Conservation (phyloP, 1,140 invertebrate genomes). For the Scaptomyza hsui region DNA sequence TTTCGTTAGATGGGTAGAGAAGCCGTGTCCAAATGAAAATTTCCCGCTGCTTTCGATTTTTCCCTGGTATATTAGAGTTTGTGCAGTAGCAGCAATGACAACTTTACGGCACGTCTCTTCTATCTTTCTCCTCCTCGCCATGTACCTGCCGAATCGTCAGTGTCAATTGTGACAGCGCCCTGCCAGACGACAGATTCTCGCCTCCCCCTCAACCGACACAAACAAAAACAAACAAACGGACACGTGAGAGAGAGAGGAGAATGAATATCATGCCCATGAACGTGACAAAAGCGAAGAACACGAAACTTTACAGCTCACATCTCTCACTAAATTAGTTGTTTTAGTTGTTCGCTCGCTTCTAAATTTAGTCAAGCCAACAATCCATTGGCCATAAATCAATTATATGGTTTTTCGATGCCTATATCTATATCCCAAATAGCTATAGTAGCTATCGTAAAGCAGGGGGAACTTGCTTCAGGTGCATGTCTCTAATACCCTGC, state of each 20-base stretch:
- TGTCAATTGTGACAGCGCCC: slow-evolving; percentile 77
- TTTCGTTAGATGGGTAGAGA: slow-evolving; percentile 53
- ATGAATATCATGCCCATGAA: slow-evolving; percentile 67
- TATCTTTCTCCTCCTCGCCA: slow-evolving; percentile 24
- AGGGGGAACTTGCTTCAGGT: slow-evolving; percentile 54
- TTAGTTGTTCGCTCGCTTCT: slow-evolving; percentile 58
- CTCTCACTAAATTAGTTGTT: slow-evolving; percentile 78
- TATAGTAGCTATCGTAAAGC: neutral
- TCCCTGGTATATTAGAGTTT: slow-evolving; percentile 6
- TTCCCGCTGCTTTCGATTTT: slow-evolving; percentile 18
- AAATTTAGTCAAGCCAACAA: slow-evolving; percentile 68
- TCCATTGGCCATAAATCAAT: slow-evolving; percentile 82
- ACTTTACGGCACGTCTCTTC: slow-evolving; percentile 71
- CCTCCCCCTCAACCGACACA: slow-evolving; percentile 1
- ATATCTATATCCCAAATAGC: slow-evolving; percentile 41
- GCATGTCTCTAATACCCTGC: slow-evolving; percentile 35
- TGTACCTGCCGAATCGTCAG: slow-evolving; percentile 80
- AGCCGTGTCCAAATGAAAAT: slow-evolving; percentile 7
- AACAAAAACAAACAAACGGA: slow-evolving; percentile 75
- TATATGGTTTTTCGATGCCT: slow-evolving; percentile 57
- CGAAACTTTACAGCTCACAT: slow-evolving; percentile 35
- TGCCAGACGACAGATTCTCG: slow-evolving; percentile 50
- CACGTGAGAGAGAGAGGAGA: slow-evolving; percentile 32
- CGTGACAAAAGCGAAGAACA: slow-evolving; percentile 80
- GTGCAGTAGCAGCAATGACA: slow-evolving; percentile 53